Base-by-base conservation (phyloP, 2,797 vertebrate species). In the Alectoris magna region DNA sequence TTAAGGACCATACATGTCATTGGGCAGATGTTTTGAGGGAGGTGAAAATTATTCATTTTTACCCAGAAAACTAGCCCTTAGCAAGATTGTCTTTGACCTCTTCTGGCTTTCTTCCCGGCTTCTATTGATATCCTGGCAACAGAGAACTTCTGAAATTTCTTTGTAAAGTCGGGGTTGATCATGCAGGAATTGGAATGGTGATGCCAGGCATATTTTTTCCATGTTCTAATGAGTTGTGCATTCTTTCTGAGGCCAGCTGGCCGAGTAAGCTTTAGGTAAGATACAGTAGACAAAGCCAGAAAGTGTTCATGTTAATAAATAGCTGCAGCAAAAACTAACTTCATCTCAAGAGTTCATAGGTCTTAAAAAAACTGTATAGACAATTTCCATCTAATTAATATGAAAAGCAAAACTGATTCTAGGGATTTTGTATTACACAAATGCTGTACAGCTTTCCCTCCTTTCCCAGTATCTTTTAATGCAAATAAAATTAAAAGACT, bases 151-250 rank as follows among this genome's bases (percentile, higher is more conserved):
- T 85, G 27, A 93, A 91, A 90, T 87, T 53, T 92, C 69, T 87
- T 85, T 88, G 53, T 64, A 85, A 48, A 56, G 34, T 91, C 44
- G 60, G 55, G 60, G 41, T 70, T 92, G 67, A 90, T 88, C 31
- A 31, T 62, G 38, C 79, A 86, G 73, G 41, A 86, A 90, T 53
- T 84, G 46, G 88, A 94, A 90, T 71, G 34, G 48, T 71, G 72
- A 77, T 86, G 85, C 88, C 67, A 90, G 76, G 26, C 49, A 83
- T 91, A 91, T 48, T 88, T 76, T 93, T 86, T 87, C 55, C 63
- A 62, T 91, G 44, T 94, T 91, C 51, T 93, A 88, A 95, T 92
- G 63, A 90, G 49, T 78, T 93, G 69, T 91, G 1, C 26, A 83
- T 6, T 81, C 55, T 76, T 93, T 19, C 44, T 71, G 66, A 80